phyloP scores from a whole-genome alignment of 37 sponge, comb jelly and placozoan species.

The Cladorhizidae sp. region DNA sequence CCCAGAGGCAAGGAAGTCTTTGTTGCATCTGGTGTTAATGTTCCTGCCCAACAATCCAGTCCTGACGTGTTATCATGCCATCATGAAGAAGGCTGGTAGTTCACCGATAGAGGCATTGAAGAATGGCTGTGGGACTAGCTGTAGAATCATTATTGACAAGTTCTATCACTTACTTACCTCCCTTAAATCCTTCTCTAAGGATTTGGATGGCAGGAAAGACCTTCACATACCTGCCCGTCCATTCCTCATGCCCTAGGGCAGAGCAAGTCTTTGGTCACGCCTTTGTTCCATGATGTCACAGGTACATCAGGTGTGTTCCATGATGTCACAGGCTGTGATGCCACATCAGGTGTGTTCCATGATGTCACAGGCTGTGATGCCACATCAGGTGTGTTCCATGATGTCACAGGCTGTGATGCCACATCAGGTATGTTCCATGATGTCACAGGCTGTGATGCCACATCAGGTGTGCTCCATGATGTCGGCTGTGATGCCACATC shows the following conservation, averaged over 20 bases:
- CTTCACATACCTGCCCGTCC: background rate
- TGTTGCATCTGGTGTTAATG: background rate
- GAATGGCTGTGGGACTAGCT: background rate
- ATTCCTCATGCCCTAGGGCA: background rate
- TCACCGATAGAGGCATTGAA: background rate
- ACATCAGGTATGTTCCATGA: too few relatives aligned
- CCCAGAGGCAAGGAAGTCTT: background rate
- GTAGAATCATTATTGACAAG: constrained; percentile 1
- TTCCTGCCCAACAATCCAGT: background rate
- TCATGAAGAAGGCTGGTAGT: background rate
- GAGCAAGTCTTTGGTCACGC: background rate
- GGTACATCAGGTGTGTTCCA: too few relatives aligned
- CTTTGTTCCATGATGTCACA: constrained; percentile 10
- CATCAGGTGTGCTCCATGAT: too few relatives aligned
- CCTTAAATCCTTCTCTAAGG: background rate
- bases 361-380: constrained; percentile 18
- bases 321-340: constrained; percentile 16
- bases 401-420: constrained; percentile 16
- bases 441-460: too few relatives aligned
- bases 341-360: too few relatives aligned
- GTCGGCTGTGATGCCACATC: too few relatives aligned
- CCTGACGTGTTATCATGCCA: background rate
- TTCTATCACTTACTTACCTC: constrained; percentile 1
- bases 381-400: too few relatives aligned
- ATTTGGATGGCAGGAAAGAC: background rate